Evolutionary conservation across 1,140 invertebrate genomes (phyloP), one percentile per base, ranked within the genome.

Genomic region (Tyrophagus putrescentiae): DNA sequence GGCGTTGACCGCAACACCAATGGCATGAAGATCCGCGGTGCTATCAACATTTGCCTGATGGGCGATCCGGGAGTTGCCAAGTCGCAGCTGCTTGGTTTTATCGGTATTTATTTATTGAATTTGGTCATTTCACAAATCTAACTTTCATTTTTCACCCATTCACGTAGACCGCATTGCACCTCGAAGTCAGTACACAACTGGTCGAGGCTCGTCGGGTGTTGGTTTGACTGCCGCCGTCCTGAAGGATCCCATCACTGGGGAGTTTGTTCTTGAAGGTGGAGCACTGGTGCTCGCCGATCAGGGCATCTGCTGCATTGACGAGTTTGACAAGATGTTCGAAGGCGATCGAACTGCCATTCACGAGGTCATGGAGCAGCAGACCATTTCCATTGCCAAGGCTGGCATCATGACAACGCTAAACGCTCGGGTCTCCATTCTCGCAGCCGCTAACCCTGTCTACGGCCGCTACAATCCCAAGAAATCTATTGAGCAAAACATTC

Each of bases 291-390:
- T 99, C 45, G 95, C 95, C 16, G 96, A 99, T 76, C 83, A 92
- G 68, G 81, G 96, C 25, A 87, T 98, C 34, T 98, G 95, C 71
- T 98, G 95, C 70, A 99, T 99, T 72, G 95, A 98, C 70, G 96
- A 99, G 75, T 99, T 99, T 75, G 96, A 99, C 73, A 99, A 99
- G 76, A 98, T 99, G 94, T 84, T 91, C 42, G 94, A 98, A 60
- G 70, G 72, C 13, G 95, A 98, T 74, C 79, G 94, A 67, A 96
- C 92, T 0, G 90, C 95, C 39, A 98, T 99, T 67, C 96, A 99
- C 71, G 96, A 99, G 76, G 91, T 94, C 5, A 99, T 99, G 96
- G 96, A 99, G 77, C 96, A 99, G 69, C 96, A 99, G 75, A 99
- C 96, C 1, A 97, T 99, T 64, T 97, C 92, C 42, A 98, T 99